These are phyloP conservation scores for Diarsia brunnea DNA, from an alignment of 2,888 invertebrate genomes.

Conservation along the genomic window DNA sequence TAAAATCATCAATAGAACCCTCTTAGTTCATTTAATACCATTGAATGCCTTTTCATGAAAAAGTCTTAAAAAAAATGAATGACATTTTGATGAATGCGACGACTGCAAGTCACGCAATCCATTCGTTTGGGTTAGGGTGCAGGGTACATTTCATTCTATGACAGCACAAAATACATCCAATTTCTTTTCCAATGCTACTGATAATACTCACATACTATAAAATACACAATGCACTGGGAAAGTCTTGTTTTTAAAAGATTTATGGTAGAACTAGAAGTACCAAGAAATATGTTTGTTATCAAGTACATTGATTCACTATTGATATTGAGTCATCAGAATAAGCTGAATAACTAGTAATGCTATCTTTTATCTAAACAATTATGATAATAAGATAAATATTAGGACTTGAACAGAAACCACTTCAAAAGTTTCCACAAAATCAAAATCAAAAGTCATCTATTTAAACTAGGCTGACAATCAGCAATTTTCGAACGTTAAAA, in stretches of 20 bases:
- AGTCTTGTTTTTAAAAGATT: background rate
- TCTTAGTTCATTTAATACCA: too few species aligned
- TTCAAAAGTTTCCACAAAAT: conserved; percentile 24
- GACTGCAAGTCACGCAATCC: background rate
- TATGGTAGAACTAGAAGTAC: background rate
- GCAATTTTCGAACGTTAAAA: too few species aligned
- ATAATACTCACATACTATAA: background rate
- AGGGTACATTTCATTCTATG: background rate
- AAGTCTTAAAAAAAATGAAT: background rate
- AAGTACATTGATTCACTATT: conserved; percentile 4
- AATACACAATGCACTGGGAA: background rate
- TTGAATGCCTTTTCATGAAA: too few species aligned
- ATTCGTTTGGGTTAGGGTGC: background rate
- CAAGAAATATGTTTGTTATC: background rate
- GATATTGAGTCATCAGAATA: conserved; percentile 26
- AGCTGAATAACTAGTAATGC: conserved; percentile 14
- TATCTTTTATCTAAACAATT: conserved; percentile 39
- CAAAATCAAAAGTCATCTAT: too few species aligned
- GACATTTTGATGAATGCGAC: background rate
- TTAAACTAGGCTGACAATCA: too few species aligned
- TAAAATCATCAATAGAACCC: too few species aligned
- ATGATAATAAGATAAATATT: conserved; percentile 21
- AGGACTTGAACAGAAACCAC: conserved; percentile 32
- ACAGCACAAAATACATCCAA: too few species aligned
- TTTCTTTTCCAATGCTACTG: too few species aligned